Conservation (phyloP, 1,140 invertebrate species). For the Delia radicum region DNA sequence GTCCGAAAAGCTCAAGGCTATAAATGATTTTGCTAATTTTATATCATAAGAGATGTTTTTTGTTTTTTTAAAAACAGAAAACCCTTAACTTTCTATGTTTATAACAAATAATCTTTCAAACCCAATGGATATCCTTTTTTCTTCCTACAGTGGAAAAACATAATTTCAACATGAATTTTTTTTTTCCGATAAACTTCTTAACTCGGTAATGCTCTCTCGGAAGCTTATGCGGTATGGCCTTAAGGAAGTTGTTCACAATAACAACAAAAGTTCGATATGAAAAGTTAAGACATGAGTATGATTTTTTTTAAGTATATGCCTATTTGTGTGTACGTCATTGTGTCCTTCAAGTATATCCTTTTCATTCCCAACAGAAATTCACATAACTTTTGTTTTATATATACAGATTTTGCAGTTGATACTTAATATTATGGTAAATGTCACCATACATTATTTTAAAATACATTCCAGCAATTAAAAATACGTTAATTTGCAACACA, state of each 20-base stretch:
- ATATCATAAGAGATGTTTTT: not conserved
- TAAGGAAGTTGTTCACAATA: not conserved
- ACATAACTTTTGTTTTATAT: not conserved
- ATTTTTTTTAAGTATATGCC: not conserved
- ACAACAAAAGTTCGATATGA: not conserved
- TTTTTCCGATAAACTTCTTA: not conserved
- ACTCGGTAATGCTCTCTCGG: not conserved
- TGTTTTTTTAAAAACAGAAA: too few species aligned
- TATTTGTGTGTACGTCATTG: not conserved
- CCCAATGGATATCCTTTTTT: not conserved
- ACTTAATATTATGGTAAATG: not conserved
- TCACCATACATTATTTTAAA: not conserved
- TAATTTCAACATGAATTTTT: too few species aligned
- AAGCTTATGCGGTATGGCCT: constrained; percentile 3
- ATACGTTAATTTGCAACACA: constrained; percentile 28
- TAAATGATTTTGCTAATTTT: constrained; percentile 17
- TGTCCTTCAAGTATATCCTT: not conserved
- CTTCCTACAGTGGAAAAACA: not conserved
- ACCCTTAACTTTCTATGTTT: not conserved
- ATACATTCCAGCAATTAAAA: constrained; percentile 26
- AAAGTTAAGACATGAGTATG: too few species aligned
- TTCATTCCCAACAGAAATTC: not conserved
- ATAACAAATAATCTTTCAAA: not conserved
- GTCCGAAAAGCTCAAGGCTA: constrained; percentile 13
- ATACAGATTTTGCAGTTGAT: not conserved